Conservation (phyloP, 2,888 invertebrate genomes). For the Beris chalybata region DNA sequence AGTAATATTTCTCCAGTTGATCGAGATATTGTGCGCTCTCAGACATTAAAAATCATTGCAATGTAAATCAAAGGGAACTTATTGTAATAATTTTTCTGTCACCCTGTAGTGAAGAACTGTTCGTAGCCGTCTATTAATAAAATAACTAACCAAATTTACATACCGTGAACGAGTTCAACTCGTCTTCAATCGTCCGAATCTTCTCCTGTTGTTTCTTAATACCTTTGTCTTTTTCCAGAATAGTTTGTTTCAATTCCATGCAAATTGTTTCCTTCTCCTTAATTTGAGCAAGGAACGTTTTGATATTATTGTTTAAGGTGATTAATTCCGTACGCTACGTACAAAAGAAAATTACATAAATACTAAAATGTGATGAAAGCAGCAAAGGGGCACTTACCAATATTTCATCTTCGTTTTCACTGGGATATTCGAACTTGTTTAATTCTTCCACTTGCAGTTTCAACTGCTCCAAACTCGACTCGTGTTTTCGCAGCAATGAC, state of each 20-base stretch:
- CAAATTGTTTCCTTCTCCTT: slow-evolving; percentile 51
- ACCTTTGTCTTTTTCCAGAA: slow-evolving; percentile 51
- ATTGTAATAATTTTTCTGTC: no score
- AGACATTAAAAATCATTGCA: no score
- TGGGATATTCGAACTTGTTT: slow-evolving; percentile 49
- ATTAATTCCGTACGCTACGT: slow-evolving; percentile 52
- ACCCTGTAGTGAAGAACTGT: no score
- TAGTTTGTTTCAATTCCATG: slow-evolving; percentile 51
- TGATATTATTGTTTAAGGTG: slow-evolving; percentile 48
- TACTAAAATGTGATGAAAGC: background rate
- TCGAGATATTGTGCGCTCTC: no score
- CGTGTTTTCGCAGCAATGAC: slow-evolving; percentile 37
- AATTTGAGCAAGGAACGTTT: slow-evolving; percentile 41
- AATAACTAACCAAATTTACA: slow-evolving; percentile 42
- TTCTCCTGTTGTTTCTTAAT: slow-evolving; percentile 51
- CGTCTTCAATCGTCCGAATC: slow-evolving; percentile 45
- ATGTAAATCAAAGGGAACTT: no score
- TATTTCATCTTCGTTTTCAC: slow-evolving; percentile 48
- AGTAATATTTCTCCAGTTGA: no score
- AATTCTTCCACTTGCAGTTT: slow-evolving; percentile 47
- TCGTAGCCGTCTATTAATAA: no score
- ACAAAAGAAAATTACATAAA: slow-evolving; percentile 38
- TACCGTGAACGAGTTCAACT: slow-evolving; percentile 51
- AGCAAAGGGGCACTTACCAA: slow-evolving; percentile 47
- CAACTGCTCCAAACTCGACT: slow-evolving; percentile 40